Evolutionary conservation across 1,140 invertebrate species (phyloP).

Genomic region (Eupristina koningsbergeri): DNA sequence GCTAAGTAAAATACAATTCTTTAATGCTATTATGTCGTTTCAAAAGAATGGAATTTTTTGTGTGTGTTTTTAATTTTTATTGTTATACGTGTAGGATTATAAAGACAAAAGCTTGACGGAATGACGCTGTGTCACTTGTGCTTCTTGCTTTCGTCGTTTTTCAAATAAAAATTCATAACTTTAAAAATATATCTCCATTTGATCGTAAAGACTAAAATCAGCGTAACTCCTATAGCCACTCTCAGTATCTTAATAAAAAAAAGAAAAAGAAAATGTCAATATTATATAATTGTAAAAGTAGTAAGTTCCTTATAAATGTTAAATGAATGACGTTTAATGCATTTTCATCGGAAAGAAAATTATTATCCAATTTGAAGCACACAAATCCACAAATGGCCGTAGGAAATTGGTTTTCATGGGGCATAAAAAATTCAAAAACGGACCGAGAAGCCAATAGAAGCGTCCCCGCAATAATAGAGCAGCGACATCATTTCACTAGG

Average conservation of each 20-base stretch:
- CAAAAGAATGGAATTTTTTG: not conserved
- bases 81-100: not conserved
- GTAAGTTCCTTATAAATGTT: no score
- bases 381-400: not conserved
- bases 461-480: no score
- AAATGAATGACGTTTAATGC: not conserved
- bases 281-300: no score
- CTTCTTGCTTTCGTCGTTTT: not conserved
- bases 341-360: no score
- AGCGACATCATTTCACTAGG: conserved; percentile 12
- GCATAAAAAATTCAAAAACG: conserved; percentile 26
- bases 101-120: not conserved
- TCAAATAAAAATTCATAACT: no score
- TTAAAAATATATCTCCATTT: no score
- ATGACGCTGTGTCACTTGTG: not conserved
- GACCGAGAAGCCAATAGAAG: conserved; percentile 42
- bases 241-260: no score
- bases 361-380: no score
- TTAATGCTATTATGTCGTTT: conserved; percentile 36
- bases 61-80: not conserved
- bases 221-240: no score
- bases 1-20: conserved; percentile 30
- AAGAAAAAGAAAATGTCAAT: no score
- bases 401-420: not conserved
- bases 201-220: no score